phyloP scores from a whole-genome alignment of 37 sponge, comb jelly and placozoan genomes.

The Crambe crambe region DNA sequence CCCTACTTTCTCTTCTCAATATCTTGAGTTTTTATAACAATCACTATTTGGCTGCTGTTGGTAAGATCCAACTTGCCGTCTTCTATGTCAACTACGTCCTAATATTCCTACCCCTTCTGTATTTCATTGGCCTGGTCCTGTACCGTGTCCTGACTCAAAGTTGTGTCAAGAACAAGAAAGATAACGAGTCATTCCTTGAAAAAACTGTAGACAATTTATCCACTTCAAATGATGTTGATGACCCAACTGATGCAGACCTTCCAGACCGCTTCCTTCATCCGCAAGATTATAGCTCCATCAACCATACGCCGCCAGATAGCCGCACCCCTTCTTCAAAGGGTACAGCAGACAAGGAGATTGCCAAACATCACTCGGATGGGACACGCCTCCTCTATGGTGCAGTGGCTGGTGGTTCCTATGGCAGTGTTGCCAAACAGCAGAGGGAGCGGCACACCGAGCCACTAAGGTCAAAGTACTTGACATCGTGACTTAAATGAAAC shows the following conservation, averaged over 20 bases:
- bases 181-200: neutral
- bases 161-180: neutral
- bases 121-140: conserved; percentile 4
- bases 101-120: conserved; percentile 39
- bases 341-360: neutral
- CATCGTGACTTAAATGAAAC: too few relatives aligned
- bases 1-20: conserved; percentile 14
- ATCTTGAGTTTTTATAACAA: conserved; percentile 14
- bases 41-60: neutral
- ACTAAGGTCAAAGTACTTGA: too few relatives aligned
- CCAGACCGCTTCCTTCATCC: conserved; percentile 39
- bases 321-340: too few relatives aligned
- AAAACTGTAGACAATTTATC: neutral
- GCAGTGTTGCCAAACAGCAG: neutral
- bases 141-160: neutral
- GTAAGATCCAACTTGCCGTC: neutral
- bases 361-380: neutral
- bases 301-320: too few relatives aligned
- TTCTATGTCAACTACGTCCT: conserved; percentile 35
- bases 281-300: conserved; percentile 10
- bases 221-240: neutral
- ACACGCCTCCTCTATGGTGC: neutral
- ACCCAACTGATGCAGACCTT: neutral
- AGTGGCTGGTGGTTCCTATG: neutral
- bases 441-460: too few relatives aligned